Conservation (phyloP, 2,797 vertebrate species). For the Heteromormyrus szaboi region DNA sequence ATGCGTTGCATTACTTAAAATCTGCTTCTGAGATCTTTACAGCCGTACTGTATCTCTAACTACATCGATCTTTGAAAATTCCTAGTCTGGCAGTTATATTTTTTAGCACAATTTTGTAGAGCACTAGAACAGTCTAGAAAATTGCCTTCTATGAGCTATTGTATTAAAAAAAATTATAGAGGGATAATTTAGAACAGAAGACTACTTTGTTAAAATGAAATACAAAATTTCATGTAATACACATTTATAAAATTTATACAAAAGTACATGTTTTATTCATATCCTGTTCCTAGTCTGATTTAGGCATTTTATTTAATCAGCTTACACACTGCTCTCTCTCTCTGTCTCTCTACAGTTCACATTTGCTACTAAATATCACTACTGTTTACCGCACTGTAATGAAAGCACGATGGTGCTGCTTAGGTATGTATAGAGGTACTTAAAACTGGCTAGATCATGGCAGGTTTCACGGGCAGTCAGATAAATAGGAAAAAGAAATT, state of each 20-base stretch:
- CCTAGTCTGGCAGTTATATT: neutral
- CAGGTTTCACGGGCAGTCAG: neutral
- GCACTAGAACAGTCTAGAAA: conserved; percentile 5
- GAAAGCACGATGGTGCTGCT: neutral
- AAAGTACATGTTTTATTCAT: conserved; percentile 23
- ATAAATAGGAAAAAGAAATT: neutral
- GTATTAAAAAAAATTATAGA: conserved; percentile 11
- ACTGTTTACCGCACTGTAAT: neutral
- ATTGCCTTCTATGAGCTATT: conserved; percentile 14
- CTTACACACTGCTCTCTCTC: neutral
- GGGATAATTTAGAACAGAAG: conserved; percentile 12
- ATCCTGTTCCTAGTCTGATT: conserved; percentile 2
- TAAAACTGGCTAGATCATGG: neutral
- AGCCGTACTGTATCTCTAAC: neutral
- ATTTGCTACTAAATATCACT: conserved; percentile 4
- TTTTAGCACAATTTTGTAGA: neutral
- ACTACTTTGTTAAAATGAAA: conserved; percentile 25
- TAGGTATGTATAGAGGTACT: neutral
- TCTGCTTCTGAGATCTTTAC: neutral
- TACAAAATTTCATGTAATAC: conserved; percentile 19
- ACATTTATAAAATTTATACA: conserved; percentile 26
- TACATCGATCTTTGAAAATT: neutral
- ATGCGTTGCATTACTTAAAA: neutral
- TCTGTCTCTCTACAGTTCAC: neutral
- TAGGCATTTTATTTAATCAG: conserved; percentile 4